These are phyloP conservation scores for Grantiella picta DNA, from an alignment of 2,113 vertebrate genomes.

Conservation along the genomic window DNA sequence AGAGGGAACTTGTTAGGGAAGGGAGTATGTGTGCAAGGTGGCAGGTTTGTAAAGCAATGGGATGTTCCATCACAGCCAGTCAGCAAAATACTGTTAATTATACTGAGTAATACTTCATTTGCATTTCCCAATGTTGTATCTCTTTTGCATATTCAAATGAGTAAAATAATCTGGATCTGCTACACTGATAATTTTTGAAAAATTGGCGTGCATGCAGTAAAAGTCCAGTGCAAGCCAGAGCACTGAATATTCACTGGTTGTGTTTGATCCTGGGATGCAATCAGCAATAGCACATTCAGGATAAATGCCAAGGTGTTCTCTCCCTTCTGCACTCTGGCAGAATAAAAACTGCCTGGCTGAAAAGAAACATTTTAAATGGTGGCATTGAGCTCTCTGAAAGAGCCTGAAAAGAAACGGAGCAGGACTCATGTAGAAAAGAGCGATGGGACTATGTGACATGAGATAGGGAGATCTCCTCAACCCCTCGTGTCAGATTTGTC, in stretches of 20 bases:
- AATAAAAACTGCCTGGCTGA: not conserved
- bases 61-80: not conserved
- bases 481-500: not conserved
- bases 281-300: not conserved
- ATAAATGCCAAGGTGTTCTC: not conserved
- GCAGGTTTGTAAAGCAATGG: not conserved
- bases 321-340: not conserved
- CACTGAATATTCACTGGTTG: not conserved
- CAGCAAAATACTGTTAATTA: not conserved
- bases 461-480: not conserved
- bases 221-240: not conserved
- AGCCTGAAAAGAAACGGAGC: not conserved
- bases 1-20: not conserved
- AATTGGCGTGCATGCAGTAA: not conserved
- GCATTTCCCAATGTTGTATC: not conserved
- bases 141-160: not conserved
- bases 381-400: not conserved
- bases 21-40: not conserved
- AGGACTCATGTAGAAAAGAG: rapidly evolving
- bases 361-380: not conserved
- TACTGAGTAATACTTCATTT: not conserved
- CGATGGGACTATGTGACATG: not conserved
- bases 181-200: not conserved
- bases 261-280: not conserved
- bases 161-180: not conserved